Percentiles rank a stretch among this genome's conserved stretches.
These are phyloP conservation scores for Palythoa grandiflora DNA, from an alignment of 92 coral and sea anemone genomes.

Conservation along the genomic window DNA sequence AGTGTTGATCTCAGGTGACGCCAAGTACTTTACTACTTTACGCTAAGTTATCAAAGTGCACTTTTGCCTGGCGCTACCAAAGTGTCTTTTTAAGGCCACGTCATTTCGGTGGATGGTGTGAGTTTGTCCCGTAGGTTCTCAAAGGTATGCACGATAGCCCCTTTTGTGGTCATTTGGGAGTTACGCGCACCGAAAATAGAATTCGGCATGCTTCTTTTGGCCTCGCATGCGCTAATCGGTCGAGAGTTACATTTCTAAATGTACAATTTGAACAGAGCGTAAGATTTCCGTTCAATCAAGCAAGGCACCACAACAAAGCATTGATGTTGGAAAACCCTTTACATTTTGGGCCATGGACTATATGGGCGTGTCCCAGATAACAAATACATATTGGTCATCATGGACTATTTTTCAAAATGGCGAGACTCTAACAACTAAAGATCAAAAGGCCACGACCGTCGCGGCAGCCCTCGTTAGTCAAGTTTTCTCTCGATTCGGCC, in stretches of 20 bases:
- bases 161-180: slow-evolving; percentile 36
- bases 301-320: slow-evolving; percentile 30
- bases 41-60: no score
- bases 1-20: no score
- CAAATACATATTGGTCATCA: slow-evolving; percentile 34
- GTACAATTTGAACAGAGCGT: slow-evolving; percentile 25
- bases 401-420: slow-evolving; percentile 39
- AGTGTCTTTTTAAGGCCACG: no score
- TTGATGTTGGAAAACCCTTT: slow-evolving; percentile 44
- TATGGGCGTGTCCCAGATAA: slow-evolving; percentile 33
- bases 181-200: slow-evolving; percentile 16
- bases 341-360: slow-evolving; percentile 60
- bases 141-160: background rate
- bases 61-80: no score
- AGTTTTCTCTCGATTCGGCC: slow-evolving; percentile 44
- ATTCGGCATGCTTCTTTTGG: slow-evolving; percentile 17
- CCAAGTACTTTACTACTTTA: no score
- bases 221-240: slow-evolving; percentile 22
- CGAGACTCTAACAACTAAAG: slow-evolving; percentile 34
- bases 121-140: slow-evolving; percentile 32
- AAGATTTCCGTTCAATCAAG: slow-evolving; percentile 7
- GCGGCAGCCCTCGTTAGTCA: slow-evolving; percentile 19
- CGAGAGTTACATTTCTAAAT: slow-evolving; percentile 19
- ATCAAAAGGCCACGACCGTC: slow-evolving; percentile 41
- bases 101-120: no score